These are phyloP conservation scores for Tethya wilhelma DNA, from an alignment of 37 sponge, comb jelly and placozoan species.

Conservation along the genomic window DNA sequence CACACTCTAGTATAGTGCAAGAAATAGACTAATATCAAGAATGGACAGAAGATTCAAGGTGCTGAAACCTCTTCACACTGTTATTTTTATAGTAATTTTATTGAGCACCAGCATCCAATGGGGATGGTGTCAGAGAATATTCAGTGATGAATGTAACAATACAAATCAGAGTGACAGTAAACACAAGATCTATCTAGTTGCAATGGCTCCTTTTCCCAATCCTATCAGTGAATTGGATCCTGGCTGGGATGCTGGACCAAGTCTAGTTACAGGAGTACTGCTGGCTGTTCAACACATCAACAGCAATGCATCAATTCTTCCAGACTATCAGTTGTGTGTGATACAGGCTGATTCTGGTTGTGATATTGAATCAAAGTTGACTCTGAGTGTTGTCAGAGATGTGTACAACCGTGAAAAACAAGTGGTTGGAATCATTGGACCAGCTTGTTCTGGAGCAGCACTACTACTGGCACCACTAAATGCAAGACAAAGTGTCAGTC, in stretches of 20 bases:
- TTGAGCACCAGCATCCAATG: too few species aligned
- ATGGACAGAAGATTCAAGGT: too few species aligned
- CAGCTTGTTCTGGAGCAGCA: constrained; percentile 29
- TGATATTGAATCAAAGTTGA: background rate
- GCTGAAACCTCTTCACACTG: too few species aligned
- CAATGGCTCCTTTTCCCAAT: constrained; percentile 12
- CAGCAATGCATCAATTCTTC: constrained; percentile 1
- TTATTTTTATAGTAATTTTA: too few species aligned
- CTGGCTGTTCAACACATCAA: constrained; percentile 27
- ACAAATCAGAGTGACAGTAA: background rate
- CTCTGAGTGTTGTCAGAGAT: background rate
- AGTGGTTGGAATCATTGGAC: constrained; percentile 42
- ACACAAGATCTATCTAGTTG: constrained; percentile 6
- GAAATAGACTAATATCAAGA: too few species aligned
- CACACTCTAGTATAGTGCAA: too few species aligned
- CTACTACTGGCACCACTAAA: constrained; percentile 1
- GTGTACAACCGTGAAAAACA: background rate
- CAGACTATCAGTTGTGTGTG: constrained; percentile 1
- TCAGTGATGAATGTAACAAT: too few species aligned
- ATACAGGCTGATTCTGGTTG: constrained; percentile 14
- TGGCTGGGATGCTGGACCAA: background rate
- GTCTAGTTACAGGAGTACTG: background rate
- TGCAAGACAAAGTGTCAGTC: background rate
- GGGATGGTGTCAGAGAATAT: too few species aligned
- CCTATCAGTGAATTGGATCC: background rate